phyloP scores from a whole-genome alignment of 2,888 invertebrate genomes.

The Polydrusus tereticollis region DNA sequence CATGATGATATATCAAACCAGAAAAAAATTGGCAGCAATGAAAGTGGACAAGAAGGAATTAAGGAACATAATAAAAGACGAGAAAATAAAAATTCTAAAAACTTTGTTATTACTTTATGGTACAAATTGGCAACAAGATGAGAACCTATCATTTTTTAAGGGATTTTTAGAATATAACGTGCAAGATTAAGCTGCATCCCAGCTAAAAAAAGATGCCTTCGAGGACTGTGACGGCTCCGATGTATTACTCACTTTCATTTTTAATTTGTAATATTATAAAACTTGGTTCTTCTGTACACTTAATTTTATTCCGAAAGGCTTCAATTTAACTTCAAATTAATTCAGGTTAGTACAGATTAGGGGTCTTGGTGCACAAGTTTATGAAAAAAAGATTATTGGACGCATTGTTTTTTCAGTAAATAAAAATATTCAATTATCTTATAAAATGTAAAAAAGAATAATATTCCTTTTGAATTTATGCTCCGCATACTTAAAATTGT shows the following conservation, averaged over 20 bases:
- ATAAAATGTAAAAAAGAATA: background rate
- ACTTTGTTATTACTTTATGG: background rate
- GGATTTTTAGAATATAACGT: background rate
- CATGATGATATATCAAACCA: background rate
- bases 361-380: background rate
- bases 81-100: background rate
- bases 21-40: background rate
- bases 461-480: background rate
- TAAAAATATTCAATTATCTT: background rate
- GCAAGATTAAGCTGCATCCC: background rate
- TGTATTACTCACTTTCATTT: background rate
- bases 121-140: slow-evolving; percentile 4
- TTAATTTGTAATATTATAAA: background rate
- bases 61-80: background rate
- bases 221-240: background rate
- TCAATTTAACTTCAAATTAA: background rate
- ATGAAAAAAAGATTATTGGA: background rate
- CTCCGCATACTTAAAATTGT: background rate
- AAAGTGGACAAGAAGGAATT: background rate
- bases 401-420: background rate
- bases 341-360: background rate
- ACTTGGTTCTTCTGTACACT: background rate
- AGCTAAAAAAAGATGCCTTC: background rate
- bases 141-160: background rate
- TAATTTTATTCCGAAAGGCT: background rate